These are phyloP conservation scores for Halocynthia roretzi DNA, from an alignment of 23 tunicate species.

Conservation along the genomic window DNA sequence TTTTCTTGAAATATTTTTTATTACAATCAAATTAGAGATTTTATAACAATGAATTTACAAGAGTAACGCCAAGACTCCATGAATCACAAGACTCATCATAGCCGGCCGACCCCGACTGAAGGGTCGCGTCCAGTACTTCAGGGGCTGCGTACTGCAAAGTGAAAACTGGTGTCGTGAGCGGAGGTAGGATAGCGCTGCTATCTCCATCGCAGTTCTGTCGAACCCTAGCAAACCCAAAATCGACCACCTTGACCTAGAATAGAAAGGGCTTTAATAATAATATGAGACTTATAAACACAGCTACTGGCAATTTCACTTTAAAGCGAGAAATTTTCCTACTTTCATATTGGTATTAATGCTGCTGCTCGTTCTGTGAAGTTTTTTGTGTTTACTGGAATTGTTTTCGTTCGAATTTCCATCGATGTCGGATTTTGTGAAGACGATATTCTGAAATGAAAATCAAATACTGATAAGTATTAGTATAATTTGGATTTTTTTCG, in stretches of 20 bases:
- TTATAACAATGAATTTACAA: conserved; percentile 30
- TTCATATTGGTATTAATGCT: conserved; percentile 28
- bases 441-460: conserved; percentile 12
- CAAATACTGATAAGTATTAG: neutral
- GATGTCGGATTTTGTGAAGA: conserved; percentile 8
- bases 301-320: too few relatives aligned
- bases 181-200: conserved; percentile 31
- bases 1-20: neutral
- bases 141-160: conserved; percentile 96
- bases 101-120: conserved; percentile 35
- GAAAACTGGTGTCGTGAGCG: conserved; percentile 84
- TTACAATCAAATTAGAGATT: neutral
- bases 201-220: conserved; percentile 10
- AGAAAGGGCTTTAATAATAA: too few relatives aligned
- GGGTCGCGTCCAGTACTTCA: conserved; percentile 57
- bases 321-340: neutral
- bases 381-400: conserved; percentile 5
- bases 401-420: conserved; percentile 1
- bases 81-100: conserved; percentile 93
- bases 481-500: too few relatives aligned
- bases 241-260: conserved; percentile 68
- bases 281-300: too few relatives aligned
- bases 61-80: conserved; percentile 92
- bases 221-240: conserved; percentile 81
- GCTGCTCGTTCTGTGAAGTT: conserved; percentile 18